Base-by-base conservation (phyloP, 2,797 vertebrate species). In the Garrulus glandarius region DNA sequence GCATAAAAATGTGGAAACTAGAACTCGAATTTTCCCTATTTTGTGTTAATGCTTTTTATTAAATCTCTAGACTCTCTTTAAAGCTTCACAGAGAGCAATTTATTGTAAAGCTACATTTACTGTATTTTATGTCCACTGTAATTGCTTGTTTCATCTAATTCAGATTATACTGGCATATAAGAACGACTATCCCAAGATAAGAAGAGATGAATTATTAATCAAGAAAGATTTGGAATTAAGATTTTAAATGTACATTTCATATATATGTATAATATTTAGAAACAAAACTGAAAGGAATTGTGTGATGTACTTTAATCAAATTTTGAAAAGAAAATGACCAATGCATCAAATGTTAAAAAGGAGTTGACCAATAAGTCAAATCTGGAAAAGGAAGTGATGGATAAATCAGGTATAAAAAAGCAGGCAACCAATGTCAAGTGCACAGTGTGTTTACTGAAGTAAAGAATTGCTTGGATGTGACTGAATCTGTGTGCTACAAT, bases 311-410 rank as follows among this genome's bases (percentile, higher is more conserved):
- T 98, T 98, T 97, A 97, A 98, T 97, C 96, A 98, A 96, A 96
- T 97, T 96, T 96, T 82, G 93, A 97, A 97, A 96, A 97, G 93
- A 95, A 98, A 98, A 98, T 97, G 84, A 92, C 95, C 91, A 93
- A 91, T 97, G 92, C 84, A 96, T 98, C 97, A 98, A 97, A 97
- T 91, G 64, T 95, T 90, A 93, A 97, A 95, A 97, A 97, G 93
- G 92, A 97, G 97, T 97, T 97, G 95, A 89, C 91, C 78, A 89
- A 87, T 97, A 98, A 97, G 96, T 98, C 95, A 98, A 96, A 97
- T 96, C 81, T 96, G 53, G 89, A 97, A 97, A 76, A 61, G 57
- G 89, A 98, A 98, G 69, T 94, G 97, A 96, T 55, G 65, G 93
- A 97, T 97, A 97, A 98, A 98, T 98, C 97, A 95, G 94, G 89